phyloP scores from a whole-genome alignment of 2,113 vertebrate genomes.

The Noturus placidus region DNA sequence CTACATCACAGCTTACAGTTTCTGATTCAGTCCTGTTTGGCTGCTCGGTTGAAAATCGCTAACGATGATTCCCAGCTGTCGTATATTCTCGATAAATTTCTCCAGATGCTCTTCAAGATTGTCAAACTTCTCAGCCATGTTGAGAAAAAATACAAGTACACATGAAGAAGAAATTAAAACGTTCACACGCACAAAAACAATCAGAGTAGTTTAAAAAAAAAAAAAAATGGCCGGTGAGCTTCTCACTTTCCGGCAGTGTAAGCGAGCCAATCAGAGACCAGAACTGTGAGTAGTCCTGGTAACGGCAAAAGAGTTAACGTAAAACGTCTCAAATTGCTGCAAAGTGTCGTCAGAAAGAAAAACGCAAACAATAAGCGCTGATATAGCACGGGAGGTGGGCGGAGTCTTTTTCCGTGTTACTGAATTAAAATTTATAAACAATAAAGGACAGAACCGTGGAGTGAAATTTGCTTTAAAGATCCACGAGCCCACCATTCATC shows the following conservation, averaged over 20 bases:
- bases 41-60: conserved; percentile 99
- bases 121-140: conserved; percentile 96
- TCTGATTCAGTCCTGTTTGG: conserved; percentile 94
- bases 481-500: not conserved
- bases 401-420: not conserved
- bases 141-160: not conserved
- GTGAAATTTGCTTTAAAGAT: not conserved
- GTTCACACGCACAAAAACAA: not conserved
- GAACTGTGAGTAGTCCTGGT: conserved; percentile 6
- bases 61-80: conserved; percentile 96
- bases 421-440: not conserved
- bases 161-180: not conserved
- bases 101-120: conserved; percentile 95
- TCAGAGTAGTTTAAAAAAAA: not conserved
- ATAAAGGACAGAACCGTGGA: not conserved
- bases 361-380: not conserved
- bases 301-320: conserved; percentile 6
- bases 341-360: conserved; percentile 11
- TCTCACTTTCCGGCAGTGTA: conserved; percentile 35
- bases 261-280: conserved; percentile 11
- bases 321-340: conserved; percentile 12
- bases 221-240: not conserved
- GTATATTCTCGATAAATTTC: conserved; percentile 98
- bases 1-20: conserved; percentile 76
- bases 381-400: not conserved